These are phyloP conservation scores for Pachyseris speciosa DNA, from an alignment of 64 coral and sea anemone species.

Conservation along the genomic window DNA sequence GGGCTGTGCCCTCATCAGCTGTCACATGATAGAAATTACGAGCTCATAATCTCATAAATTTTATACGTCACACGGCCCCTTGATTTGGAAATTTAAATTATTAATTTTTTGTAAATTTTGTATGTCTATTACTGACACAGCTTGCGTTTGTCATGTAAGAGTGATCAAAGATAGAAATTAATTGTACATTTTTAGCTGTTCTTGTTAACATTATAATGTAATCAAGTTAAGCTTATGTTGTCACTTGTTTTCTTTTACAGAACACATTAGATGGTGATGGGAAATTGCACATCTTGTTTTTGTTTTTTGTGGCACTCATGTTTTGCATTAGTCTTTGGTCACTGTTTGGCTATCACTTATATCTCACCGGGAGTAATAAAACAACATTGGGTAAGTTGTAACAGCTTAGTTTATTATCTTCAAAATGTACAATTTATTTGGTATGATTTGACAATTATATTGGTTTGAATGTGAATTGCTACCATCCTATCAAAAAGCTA, in stretches of 20 bases:
- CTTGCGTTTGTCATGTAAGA: too few relatives aligned
- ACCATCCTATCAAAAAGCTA: too few relatives aligned
- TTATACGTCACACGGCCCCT: too few relatives aligned
- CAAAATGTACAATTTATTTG: neutral
- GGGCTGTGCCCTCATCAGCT: too few relatives aligned
- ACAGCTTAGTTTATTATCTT: neutral
- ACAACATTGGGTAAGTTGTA: conserved; percentile 92
- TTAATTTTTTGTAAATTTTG: too few relatives aligned
- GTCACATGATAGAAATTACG: too few relatives aligned
- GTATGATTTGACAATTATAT: neutral
- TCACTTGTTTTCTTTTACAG: conserved; percentile 48
- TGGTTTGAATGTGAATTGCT: neutral
- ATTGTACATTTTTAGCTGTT: neutral
- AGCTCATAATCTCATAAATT: too few relatives aligned
- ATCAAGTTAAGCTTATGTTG: too few relatives aligned
- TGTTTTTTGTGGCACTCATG: conserved; percentile 98
- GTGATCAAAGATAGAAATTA: neutral
- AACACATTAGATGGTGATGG: conserved; percentile 87
- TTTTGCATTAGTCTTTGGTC: conserved; percentile 99
- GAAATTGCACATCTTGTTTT: conserved; percentile 89
- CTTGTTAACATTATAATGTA: too few relatives aligned
- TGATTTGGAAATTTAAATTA: too few relatives aligned
- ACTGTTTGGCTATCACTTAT: conserved; percentile 97
- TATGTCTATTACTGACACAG: too few relatives aligned
- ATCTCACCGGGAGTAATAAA: conserved; percentile 83